phyloP scores from a whole-genome alignment of 2,797 vertebrate species.

The Onychomys arenicola region DNA sequence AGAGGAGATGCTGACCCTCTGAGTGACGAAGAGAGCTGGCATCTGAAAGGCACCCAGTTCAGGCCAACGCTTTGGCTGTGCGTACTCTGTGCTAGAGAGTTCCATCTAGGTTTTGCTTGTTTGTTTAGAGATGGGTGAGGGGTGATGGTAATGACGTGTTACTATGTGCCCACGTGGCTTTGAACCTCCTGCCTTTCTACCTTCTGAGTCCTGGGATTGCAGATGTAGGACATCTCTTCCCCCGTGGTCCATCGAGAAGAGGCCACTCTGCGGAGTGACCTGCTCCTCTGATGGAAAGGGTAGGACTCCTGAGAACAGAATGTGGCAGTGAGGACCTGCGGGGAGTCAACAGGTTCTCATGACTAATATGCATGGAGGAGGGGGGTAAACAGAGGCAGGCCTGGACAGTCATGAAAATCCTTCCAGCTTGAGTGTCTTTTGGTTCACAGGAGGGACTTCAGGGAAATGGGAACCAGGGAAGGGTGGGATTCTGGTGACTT shows the following conservation, averaged over 20 bases:
- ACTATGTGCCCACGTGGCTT: background rate
- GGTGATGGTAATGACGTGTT: background rate
- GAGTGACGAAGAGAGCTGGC: background rate
- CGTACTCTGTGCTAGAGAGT: accelerated
- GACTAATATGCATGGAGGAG: too few species aligned
- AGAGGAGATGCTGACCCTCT: background rate
- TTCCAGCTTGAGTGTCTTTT: background rate
- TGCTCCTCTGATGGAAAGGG: background rate
- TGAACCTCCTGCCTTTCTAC: background rate
- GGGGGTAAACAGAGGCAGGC: background rate
- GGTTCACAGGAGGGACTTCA: accelerated
- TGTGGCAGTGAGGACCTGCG: background rate
- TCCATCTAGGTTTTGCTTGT: background rate
- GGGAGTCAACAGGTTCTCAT: accelerated
- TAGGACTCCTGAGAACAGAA: background rate
- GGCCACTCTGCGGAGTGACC: background rate
- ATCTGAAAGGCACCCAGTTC: background rate
- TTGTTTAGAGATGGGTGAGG: background rate
- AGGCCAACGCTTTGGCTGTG: accelerated
- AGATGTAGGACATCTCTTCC: background rate
- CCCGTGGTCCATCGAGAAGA: background rate
- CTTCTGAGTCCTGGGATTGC: background rate
- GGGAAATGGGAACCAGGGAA: background rate
- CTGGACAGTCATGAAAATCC: background rate
- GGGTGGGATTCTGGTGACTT: background rate